A percentile compares a stretch with the other conserved stretches of the same genome.
Conservation (phyloP, 2,797 vertebrate species). For the Sarcophilus harrisii region DNA sequence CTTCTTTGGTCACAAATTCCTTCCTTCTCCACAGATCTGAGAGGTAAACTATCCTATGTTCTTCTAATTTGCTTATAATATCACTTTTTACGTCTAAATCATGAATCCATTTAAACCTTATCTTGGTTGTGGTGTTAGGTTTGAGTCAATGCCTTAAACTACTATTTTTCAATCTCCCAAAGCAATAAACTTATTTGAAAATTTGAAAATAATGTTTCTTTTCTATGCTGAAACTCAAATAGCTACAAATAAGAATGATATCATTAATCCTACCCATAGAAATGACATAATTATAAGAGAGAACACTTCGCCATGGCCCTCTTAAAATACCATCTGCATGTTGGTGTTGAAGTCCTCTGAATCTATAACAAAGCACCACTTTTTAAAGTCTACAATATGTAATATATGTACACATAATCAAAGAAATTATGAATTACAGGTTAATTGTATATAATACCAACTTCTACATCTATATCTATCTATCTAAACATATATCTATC, state of each 20-base stretch:
- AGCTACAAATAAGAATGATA: neutral
- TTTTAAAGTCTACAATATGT: slow-evolving; percentile 40
- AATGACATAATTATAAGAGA: slow-evolving; percentile 12
- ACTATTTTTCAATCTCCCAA: slow-evolving; percentile 17
- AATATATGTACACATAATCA: neutral
- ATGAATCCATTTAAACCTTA: too few relatives aligned
- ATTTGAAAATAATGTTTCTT: slow-evolving; percentile 5
- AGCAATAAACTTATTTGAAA: slow-evolving; percentile 40
- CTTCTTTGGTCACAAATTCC: too few relatives aligned
- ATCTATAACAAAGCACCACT: slow-evolving; percentile 20
- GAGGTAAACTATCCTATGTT: too few relatives aligned
- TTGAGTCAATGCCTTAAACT: neutral
- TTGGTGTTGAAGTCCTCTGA: slow-evolving; percentile 35
- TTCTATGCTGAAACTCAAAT: slow-evolving; percentile 9
- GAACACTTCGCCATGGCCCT: slow-evolving; percentile 1
- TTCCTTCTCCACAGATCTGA: too few relatives aligned
- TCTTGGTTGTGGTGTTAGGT: too few relatives aligned
- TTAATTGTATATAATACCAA: slow-evolving; percentile 62
- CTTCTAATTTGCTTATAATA: too few relatives aligned
- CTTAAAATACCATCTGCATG: neutral
- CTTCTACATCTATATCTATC: slow-evolving; percentile 53
- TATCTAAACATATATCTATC: slow-evolving; percentile 41
- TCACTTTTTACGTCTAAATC: too few relatives aligned
- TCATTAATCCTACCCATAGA: neutral
- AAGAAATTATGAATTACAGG: slow-evolving; percentile 52